Base-by-base conservation (phyloP, 2,113 vertebrate species). In the Epinephelus cyanopodus region DNA sequence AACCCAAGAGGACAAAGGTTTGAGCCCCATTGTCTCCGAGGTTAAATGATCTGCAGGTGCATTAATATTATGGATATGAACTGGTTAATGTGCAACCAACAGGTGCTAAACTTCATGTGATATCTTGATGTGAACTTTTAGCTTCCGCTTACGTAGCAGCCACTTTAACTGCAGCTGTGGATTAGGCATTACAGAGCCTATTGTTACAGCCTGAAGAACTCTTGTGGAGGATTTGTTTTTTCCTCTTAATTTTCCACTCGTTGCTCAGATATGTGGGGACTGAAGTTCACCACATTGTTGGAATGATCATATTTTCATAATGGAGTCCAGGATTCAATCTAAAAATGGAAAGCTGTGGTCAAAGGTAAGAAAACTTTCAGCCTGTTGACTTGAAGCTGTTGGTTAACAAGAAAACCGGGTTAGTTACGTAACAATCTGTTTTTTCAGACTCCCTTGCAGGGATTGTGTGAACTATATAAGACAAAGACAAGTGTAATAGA, bases 1-100 rank as follows among this genome's bases (percentile, higher is more conserved):
- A 73, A 50, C 23, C 21, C 8, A 37, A 33, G 1, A 61, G 4
- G 68, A 8, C 8, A 23, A 45, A 77, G 53, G 23, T 18, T 60
- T 5, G 6, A 12, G n/a, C 58, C 52, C 18, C 13, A 7, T 19
- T 60, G 19, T 72, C 33, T 33, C n/a, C 71, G 27, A 27, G 18
- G 53, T 48, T 47, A 39, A 74, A 53, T 57, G 61, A 73, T 62
- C 81, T 66, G 75, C 79, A 64, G 72, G 25, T 77, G 48, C 52
- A 69, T 79, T 60, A 62, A 90, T 76, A 50, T 27, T 48, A 65
- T 37, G 48, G 17, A 65, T 50, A 83, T 67, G 67, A 84, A 70
- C 63, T 74, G 64, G 94, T 95, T 94, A 94, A 95, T 93, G 84
- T 90, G 74, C 89, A 93, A 94, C 93, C 76, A 57, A 62, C 74